Evolutionary conservation across 2,888 invertebrate genomes (phyloP).

Genomic region (Isoperla grammatica): DNA sequence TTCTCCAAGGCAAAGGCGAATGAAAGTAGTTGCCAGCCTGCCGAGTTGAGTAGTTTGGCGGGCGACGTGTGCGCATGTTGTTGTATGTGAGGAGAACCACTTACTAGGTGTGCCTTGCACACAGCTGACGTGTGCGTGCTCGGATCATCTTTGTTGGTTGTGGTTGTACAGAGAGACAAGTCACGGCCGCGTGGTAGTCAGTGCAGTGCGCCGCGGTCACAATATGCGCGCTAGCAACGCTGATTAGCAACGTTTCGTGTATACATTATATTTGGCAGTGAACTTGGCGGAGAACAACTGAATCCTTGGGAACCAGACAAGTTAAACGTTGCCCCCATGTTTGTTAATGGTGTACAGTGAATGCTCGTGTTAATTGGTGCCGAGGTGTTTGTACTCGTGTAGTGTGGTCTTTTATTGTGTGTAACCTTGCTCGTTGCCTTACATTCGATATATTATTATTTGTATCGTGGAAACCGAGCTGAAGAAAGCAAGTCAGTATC

Average conservation of each 20-base stretch:
- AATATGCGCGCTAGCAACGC: no score
- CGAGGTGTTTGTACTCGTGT: no score
- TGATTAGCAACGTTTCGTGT: no score
- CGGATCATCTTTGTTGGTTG: not conserved
- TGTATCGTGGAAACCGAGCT: slow-evolving; percentile 7
- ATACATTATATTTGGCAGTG: no score
- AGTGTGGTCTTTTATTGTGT: no score
- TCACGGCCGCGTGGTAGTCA: no score
- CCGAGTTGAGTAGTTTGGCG: not conserved
- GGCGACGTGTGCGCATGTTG: slow-evolving; percentile 5
- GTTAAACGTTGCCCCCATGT: slow-evolving; percentile 27
- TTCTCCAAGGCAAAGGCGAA: slow-evolving; percentile 2
- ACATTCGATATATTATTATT: slow-evolving; percentile 10
- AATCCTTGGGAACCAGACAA: no score
- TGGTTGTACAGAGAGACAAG: no score
- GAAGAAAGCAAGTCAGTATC: slow-evolving; percentile 4
- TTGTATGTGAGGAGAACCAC: not conserved
- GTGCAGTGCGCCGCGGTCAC: no score
- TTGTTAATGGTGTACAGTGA: slow-evolving; percentile 38
- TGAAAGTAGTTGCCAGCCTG: no score
- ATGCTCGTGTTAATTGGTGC: slow-evolving; percentile 10
- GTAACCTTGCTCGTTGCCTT: no score
- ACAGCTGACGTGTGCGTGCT: not conserved
- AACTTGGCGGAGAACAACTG: no score
- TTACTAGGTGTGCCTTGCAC: not conserved